Base-by-base conservation (phyloP, 2,113 vertebrate genomes). In the Rhegmatorhina hoffmannsi region DNA sequence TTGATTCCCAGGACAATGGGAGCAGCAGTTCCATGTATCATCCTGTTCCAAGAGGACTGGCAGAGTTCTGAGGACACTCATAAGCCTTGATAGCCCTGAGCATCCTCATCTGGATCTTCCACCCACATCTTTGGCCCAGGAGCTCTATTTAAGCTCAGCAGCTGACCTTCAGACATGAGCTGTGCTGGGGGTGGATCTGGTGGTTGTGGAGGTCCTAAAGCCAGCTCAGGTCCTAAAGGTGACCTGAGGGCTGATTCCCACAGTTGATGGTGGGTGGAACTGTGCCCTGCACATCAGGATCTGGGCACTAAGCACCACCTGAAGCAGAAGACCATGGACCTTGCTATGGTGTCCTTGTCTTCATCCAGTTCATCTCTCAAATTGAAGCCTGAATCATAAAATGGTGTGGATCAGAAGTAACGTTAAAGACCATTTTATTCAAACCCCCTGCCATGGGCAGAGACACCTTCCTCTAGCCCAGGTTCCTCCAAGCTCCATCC, bases 401-500 rank as follows among this genome's bases (percentile, higher is more conserved):
- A 36, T 62, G 25, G 25, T 38, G 10, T 60, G 59, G 24, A 10
- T 25, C 26, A 11, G 25, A 38, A 38, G 36, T 17, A 25, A 28
- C 25, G 17, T 62, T 26, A 62, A 62, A 62, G 25, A 28, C 24
- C 59, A 38, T 38, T 6, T 38, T 5, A 28, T 38, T 26, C 59
- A 16, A 38, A 38, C 34, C 16, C 34, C 34, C 34, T 36, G 58
- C 24, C 24, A 60, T 36, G 34, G 58, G 16, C 34, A 36, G 55
- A 33, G 59, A 62, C 59, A 62, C 59, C 25, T 62, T 9, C 34
- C 60, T 40, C 25, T 2, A 40, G 3, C 17, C 36, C 60, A 62
- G 11, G 26, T 19, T 40, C 36, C 60, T 40, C 60, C 25, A 28
- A 62, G 2, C 17, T 50, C 17, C 0, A 0, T 66, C 59, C 36